These are phyloP conservation scores for Tigriopus japonicus DNA, from an alignment of 1,140 invertebrate species.

Conservation along the genomic window DNA sequence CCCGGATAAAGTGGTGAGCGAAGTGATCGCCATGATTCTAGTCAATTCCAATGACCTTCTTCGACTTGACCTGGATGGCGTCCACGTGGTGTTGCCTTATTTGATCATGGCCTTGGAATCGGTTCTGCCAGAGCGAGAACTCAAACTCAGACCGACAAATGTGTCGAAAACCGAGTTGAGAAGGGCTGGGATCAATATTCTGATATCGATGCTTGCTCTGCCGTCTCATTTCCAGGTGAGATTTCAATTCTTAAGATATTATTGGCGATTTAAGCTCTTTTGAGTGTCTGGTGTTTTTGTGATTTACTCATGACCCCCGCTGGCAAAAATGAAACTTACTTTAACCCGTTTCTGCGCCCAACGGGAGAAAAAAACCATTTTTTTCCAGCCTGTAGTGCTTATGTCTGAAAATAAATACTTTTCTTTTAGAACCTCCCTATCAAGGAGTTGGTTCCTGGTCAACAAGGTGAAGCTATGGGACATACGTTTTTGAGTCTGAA, in stretches of 20 bases:
- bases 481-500: conserved; percentile 48
- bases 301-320: too few species aligned
- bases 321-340: too few species aligned
- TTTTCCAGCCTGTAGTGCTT: too few species aligned
- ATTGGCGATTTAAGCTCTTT: too few species aligned
- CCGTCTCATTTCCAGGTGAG: conserved; percentile 58
- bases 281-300: too few species aligned
- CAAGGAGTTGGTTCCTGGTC: conserved; percentile 37
- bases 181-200: conserved; percentile 67
- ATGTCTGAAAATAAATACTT: too few species aligned
- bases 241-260: neutral
- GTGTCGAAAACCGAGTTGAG: conserved; percentile 41
- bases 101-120: conserved; percentile 72
- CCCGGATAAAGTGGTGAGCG: conserved; percentile 24
- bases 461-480: too few species aligned
- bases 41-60: conserved; percentile 59
- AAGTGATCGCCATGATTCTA: conserved; percentile 54
- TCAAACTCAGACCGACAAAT: conserved; percentile 28
- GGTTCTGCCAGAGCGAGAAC: conserved; percentile 55
- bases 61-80: conserved; percentile 76
- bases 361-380: too few species aligned
- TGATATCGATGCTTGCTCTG: conserved; percentile 68
- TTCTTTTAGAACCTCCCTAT: conserved; percentile 44
- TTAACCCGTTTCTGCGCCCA: too few species aligned
- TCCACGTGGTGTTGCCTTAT: conserved; percentile 69